Conservation (phyloP, 2,888 invertebrate species). For the Calliopum simillimum region DNA sequence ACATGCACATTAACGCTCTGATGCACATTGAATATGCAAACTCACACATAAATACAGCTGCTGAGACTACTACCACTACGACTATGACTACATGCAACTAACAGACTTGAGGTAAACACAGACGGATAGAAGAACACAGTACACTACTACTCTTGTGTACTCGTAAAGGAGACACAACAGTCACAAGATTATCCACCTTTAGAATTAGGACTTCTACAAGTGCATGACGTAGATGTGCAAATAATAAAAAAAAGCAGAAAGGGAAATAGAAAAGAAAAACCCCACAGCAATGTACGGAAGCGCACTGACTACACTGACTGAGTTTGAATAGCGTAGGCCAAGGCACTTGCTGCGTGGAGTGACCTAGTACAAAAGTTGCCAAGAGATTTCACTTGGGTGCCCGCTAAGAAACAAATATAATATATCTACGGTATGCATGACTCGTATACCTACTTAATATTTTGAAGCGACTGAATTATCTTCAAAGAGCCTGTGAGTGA, state of each 20-base stretch:
- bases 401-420: no score
- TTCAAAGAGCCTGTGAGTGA: no score
- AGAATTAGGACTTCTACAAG: neutral
- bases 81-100: neutral
- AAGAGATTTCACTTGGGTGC: no score
- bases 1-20: no score
- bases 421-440: no score
- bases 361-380: no score
- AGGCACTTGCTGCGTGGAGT: no score
- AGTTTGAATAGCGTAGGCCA: no score
- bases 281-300: neutral
- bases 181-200: constrained; percentile 11
- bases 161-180: neutral
- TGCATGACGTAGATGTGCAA: neutral
- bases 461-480: no score
- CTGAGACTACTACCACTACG: neutral
- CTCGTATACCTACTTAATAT: no score
- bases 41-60: neutral
- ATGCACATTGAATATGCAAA: neutral
- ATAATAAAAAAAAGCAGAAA: neutral
- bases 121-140: neutral
- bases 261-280: neutral
- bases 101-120: constrained; percentile 1
- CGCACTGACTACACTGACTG: neutral
- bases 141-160: no score